Evolutionary conservation across 2,797 vertebrate genomes (phyloP).

Genomic region (Pangasius sanitwongsei): DNA sequence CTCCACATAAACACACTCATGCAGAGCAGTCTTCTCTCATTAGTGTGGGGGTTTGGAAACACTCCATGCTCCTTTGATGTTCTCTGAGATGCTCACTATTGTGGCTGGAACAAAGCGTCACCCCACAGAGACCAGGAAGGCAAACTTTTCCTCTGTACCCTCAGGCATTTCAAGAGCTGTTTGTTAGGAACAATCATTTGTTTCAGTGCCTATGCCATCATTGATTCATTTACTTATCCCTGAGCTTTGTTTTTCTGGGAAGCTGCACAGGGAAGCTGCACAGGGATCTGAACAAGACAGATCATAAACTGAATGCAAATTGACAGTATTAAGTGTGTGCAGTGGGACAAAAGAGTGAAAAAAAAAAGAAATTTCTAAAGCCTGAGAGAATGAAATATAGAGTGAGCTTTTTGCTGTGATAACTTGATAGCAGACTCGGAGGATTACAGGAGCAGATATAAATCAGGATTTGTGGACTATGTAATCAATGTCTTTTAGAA

Average conservation of each 20-base stretch:
- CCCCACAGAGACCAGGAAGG: constrained; percentile 68
- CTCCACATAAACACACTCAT: constrained; percentile 67
- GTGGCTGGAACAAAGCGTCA: constrained; percentile 74
- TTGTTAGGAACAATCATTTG: constrained; percentile 68
- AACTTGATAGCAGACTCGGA: neutral
- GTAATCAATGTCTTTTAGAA: constrained; percentile 31
- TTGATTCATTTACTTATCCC: constrained; percentile 51
- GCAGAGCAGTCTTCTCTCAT: constrained; percentile 72
- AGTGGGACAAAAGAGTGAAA: constrained; percentile 29
- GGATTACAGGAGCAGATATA: constrained; percentile 3
- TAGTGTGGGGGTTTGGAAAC: constrained; percentile 66
- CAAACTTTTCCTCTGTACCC: constrained; percentile 65
- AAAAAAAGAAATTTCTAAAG: constrained; percentile 46
- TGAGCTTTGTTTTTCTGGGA: constrained; percentile 56
- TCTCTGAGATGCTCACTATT: constrained; percentile 72
- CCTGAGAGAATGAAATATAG: constrained; percentile 22
- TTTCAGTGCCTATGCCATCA: constrained; percentile 67
- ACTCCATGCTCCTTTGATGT: constrained; percentile 74
- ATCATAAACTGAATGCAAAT: constrained; percentile 49
- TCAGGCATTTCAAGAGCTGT: constrained; percentile 69
- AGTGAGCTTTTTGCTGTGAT: constrained; percentile 12
- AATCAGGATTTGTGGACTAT: constrained; percentile 21
- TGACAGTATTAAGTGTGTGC: constrained; percentile 37
- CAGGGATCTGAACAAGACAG: constrained; percentile 38
- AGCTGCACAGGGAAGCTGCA: constrained; percentile 37